These are phyloP conservation scores for Ophion obscuratus DNA, from an alignment of 2,888 invertebrate genomes.

Conservation along the genomic window DNA sequence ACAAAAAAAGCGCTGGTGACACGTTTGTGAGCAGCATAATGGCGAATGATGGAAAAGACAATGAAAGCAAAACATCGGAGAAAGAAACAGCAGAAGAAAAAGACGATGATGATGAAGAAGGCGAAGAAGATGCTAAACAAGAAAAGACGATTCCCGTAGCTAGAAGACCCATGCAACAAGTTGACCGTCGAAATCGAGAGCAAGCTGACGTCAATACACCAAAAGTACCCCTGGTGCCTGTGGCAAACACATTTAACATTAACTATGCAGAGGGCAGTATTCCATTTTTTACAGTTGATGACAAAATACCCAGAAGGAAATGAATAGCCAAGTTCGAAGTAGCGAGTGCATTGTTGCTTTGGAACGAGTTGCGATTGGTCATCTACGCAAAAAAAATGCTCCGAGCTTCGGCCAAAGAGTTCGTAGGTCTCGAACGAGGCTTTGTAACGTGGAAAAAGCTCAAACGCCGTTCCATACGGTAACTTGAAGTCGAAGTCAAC, in stretches of 20 bases:
- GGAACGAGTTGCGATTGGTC: background rate
- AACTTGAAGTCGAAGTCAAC: too few species aligned
- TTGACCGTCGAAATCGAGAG: conserved; percentile 3
- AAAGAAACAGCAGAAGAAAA: too few species aligned
- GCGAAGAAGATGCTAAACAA: too few species aligned
- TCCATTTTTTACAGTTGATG: conserved; percentile 12
- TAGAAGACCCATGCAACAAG: background rate
- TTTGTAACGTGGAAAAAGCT: too few species aligned
- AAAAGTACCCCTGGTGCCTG: conserved; percentile 4
- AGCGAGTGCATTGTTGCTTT: background rate
- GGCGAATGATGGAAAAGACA: too few species aligned
- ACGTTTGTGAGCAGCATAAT: background rate
- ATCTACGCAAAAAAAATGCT: conserved; percentile 12
- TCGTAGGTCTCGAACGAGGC: background rate
- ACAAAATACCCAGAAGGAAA: background rate
- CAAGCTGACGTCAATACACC: background rate
- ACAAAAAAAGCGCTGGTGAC: conserved; percentile 48
- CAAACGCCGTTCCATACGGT: too few species aligned
- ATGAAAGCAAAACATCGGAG: too few species aligned
- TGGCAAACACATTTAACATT: conserved; percentile 3
- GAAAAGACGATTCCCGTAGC: too few species aligned
- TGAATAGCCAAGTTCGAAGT: conserved; percentile 6
- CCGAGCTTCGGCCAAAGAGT: background rate
- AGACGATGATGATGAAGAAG: too few species aligned
- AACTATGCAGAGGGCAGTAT: background rate